Conservation (phyloP, 2,113 vertebrate genomes). For the Grammatotria lemairii region DNA sequence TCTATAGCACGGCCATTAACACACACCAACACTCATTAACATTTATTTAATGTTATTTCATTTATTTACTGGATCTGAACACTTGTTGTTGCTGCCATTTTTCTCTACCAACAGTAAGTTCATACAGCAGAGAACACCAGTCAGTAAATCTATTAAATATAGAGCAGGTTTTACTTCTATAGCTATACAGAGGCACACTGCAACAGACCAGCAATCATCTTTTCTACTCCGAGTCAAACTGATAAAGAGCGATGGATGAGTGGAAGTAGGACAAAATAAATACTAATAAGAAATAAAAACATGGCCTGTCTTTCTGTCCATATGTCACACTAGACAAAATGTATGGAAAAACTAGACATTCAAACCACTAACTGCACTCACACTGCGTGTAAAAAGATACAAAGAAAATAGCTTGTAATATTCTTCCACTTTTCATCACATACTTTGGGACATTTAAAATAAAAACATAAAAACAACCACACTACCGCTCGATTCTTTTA, state of each 20-base stretch:
- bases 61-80: conserved; percentile 7
- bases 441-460: neutral
- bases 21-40: neutral
- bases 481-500: neutral
- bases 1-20: neutral
- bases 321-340: neutral
- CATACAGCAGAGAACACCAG: neutral
- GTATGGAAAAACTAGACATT: neutral
- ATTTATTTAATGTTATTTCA: neutral
- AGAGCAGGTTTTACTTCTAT: neutral
- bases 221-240: neutral
- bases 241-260: neutral
- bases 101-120: neutral
- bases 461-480: neutral
- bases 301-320: neutral
- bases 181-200: neutral
- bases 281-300: neutral
- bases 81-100: neutral
- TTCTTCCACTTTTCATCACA: neutral
- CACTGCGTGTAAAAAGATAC: neutral
- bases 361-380: neutral
- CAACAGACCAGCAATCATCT: neutral
- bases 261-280: neutral
- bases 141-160: neutral
- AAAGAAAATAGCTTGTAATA: neutral